Evolutionary conservation across 2,888 invertebrate genomes (phyloP), one percentile per base, ranked within the genome.

Genomic region (Notodonta dromedarius): DNA sequence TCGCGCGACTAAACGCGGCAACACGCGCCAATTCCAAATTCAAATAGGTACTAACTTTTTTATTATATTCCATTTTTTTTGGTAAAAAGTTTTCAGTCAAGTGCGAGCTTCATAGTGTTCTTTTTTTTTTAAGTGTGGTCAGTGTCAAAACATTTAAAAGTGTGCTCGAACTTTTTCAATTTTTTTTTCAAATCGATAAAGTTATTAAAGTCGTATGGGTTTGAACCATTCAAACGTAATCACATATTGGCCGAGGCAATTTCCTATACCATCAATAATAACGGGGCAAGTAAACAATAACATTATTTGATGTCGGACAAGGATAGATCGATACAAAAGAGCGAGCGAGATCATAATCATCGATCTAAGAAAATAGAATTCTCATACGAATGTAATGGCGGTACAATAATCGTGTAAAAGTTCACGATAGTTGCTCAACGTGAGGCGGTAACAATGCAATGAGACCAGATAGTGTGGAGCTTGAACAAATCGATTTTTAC

Each of bases 371-470:
- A 91, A 92, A 92, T 93, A 92, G 90, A 92, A 87, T 93, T 93
- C 92, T 92, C 91, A 91, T 92, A 93, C 89, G 86, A 88, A 90
- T 84, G 87, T 91, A 91, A 92, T 92, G 85, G 80, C 78, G 76
- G 88, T 84, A 89, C 88, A 88, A 89, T 91, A 90, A 90, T 93
- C 90, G 89, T 92, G 91, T 93, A 92, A 90, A 90, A 90, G 92
- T 93, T 92, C 91, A 92, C 88, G 89, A 92, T 93, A 87, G 85
- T 90, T 91, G 83, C 88, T 85, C 86, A 90, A 91, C 86, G 84
- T 79, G 78, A 69, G 73, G 76, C 84, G 81, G 85, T 87, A 89
- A 90, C 90, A 90, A 90, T 89, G 83, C 79, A 77, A 73, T 72
- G 64, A 54, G 76, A 71, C 91, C 89, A 88, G 71, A 57, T 48